Conservation (phyloP, 2,113 vertebrate species). For the Leptocoma aspasia region DNA sequence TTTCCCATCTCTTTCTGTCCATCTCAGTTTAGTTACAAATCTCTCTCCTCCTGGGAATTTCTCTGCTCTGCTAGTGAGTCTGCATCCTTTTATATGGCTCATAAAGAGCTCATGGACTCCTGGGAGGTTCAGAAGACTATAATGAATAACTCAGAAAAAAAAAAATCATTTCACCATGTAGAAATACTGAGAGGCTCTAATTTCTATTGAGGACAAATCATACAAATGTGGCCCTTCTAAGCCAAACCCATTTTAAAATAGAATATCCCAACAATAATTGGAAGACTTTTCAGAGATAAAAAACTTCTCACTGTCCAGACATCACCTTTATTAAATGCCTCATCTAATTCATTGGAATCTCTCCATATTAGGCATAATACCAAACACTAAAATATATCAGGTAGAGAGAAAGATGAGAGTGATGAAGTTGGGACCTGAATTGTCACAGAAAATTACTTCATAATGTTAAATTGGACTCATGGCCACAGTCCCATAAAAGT, state of each 20-base stretch:
- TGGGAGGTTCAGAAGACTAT: slow-evolving; percentile 1
- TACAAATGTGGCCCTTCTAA: background rate
- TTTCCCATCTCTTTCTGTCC: background rate
- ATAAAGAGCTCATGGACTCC: slow-evolving; percentile 18
- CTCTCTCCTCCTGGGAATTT: slow-evolving; percentile 11
- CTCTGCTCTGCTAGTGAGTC: background rate
- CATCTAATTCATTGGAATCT: background rate
- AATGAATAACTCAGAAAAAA: slow-evolving; percentile 30
- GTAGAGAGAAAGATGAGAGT: slow-evolving; percentile 5
- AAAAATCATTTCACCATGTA: background rate
- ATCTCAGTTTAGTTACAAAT: slow-evolving; percentile 21
- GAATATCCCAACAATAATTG: slow-evolving; percentile 7
- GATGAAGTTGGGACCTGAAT: background rate
- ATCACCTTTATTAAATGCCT: slow-evolving; percentile 16
- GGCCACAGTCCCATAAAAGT: background rate
- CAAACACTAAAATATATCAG: slow-evolving; percentile 23
- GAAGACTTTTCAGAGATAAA: slow-evolving; percentile 1
- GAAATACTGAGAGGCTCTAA: slow-evolving; percentile 5
- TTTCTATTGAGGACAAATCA: slow-evolving; percentile 30
- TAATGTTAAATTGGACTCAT: slow-evolving; percentile 14
- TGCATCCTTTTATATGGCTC: background rate
- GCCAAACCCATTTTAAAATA: slow-evolving; percentile 22
- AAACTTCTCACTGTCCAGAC: slow-evolving; percentile 15
- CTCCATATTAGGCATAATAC: slow-evolving; percentile 1
- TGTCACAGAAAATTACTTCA: slow-evolving; percentile 19